These are phyloP conservation scores for Didymodactylos carnosus DNA, from an alignment of 2,888 invertebrate genomes.

Conservation along the genomic window DNA sequence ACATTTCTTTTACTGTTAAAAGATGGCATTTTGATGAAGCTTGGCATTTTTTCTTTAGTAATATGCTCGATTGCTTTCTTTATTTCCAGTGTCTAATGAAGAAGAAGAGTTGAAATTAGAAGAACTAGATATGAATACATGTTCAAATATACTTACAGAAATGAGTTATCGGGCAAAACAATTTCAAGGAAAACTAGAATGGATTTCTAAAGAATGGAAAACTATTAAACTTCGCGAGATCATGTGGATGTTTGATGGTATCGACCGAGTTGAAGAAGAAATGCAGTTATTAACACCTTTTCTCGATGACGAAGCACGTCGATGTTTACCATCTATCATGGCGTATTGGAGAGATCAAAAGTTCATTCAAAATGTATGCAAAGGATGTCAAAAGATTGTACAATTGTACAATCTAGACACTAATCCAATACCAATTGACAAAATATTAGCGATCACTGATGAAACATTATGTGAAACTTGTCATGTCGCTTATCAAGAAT, in stretches of 20 bases:
- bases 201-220: neutral
- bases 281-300: neutral
- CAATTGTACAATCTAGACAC: neutral
- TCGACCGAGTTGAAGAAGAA: neutral
- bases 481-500: neutral
- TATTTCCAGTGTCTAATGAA: too few species aligned
- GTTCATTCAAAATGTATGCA: neutral
- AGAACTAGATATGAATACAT: too few species aligned
- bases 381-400: neutral
- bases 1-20: too few species aligned
- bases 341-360: neutral
- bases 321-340: neutral
- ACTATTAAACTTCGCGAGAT: neutral
- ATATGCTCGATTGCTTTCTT: too few species aligned
- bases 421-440: neutral
- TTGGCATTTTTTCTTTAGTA: too few species aligned
- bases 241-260: neutral
- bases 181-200: neutral
- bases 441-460: neutral
- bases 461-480: neutral
- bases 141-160: too few species aligned
- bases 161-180: too few species aligned
- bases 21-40: too few species aligned
- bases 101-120: too few species aligned
- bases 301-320: neutral